These are phyloP conservation scores for Ichneumon xanthorius DNA, from an alignment of 2,888 invertebrate genomes.

Conservation along the genomic window DNA sequence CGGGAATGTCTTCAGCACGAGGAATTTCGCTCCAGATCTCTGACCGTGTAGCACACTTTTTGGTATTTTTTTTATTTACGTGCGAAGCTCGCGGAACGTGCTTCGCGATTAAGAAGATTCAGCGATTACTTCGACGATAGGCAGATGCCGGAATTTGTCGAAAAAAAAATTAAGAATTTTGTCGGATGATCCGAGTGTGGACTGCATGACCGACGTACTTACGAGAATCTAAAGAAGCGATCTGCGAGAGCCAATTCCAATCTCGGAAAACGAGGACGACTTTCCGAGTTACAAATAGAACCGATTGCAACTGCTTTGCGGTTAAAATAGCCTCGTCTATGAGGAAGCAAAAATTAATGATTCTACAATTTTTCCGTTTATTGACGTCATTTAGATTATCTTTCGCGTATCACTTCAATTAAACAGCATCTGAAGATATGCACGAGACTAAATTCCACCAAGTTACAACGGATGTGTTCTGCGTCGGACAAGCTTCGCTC, in stretches of 20 bases:
- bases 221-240: neutral
- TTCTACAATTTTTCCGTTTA: no score
- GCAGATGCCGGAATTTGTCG: neutral
- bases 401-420: no score
- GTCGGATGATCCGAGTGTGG: neutral
- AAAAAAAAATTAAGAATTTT: neutral
- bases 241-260: conserved; percentile 38
- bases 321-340: neutral
- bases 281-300: conserved; percentile 8
- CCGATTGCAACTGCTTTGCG: conserved; percentile 1
- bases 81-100: conserved; percentile 4
- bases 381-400: no score
- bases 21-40: conserved; percentile 41
- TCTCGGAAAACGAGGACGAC: conserved; percentile 45
- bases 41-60: conserved; percentile 14
- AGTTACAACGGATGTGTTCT: no score
- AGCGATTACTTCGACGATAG: conserved; percentile 49
- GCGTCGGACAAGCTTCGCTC: no score
- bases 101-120: conserved; percentile 33
- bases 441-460: no score
- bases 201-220: no score
- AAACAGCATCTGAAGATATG: no score
- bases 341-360: neutral
- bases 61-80: conserved; percentile 11
- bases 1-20: conserved; percentile 29